Conservation (phyloP, 2,888 invertebrate genomes). For the Amiota communis region DNA sequence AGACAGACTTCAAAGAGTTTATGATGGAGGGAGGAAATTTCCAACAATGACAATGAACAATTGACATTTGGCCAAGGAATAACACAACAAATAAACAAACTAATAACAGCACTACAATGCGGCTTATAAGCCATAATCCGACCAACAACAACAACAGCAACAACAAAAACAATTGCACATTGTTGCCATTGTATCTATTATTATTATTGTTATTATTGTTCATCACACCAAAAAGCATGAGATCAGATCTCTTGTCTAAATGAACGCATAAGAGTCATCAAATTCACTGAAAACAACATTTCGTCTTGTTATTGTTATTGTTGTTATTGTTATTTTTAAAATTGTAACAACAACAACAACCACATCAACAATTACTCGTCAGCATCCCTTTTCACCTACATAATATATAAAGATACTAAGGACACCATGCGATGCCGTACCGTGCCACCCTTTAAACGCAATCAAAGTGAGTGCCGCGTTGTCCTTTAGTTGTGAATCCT, state of each 20-base stretch:
- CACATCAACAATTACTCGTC: slow-evolving; percentile 22
- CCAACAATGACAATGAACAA: slow-evolving; percentile 42
- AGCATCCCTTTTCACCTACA: slow-evolving; percentile 10
- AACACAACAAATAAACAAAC: slow-evolving; percentile 31
- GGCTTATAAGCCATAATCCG: slow-evolving; percentile 30
- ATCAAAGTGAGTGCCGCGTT: slow-evolving; percentile 62
- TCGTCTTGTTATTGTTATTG: slow-evolving; percentile 55
- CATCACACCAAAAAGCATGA: no score
- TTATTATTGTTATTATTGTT: no score
- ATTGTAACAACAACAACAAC: slow-evolving; percentile 6
- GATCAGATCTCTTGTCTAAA: slow-evolving; percentile 69
- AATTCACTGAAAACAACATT: slow-evolving; percentile 71
- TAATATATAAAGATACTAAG: no score
- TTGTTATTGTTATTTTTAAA: slow-evolving; percentile 51
- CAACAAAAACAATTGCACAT: slow-evolving; percentile 24
- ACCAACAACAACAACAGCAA: slow-evolving; percentile 16
- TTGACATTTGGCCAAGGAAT: slow-evolving; percentile 32
- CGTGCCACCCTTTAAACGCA: slow-evolving; percentile 47
- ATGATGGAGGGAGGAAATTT: slow-evolving; percentile 30
- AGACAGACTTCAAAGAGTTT: slow-evolving; percentile 40
- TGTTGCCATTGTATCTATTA: slow-evolving; percentile 56
- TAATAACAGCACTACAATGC: slow-evolving; percentile 25
- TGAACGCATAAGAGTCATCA: slow-evolving; percentile 69
- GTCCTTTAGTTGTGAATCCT: slow-evolving; percentile 42
- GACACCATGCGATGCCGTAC: slow-evolving; percentile 32